Base-by-base conservation (phyloP, 2,888 invertebrate genomes). In the Hololepta plana region DNA sequence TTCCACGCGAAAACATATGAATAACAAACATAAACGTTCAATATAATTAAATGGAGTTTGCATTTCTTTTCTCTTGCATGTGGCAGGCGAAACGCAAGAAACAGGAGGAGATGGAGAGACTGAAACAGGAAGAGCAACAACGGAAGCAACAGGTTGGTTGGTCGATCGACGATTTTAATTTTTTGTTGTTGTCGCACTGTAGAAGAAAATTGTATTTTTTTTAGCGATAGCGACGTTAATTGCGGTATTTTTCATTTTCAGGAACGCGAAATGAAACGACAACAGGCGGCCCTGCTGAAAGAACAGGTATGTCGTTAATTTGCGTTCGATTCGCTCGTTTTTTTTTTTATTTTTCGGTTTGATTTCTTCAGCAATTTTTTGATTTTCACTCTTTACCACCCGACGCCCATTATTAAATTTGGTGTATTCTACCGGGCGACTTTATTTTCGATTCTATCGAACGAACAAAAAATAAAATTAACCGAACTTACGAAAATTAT, bases 181-280 rank as follows among this genome's bases (percentile, higher is more conserved):
- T 15, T 31, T 19, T 31, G 23, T 26, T 24, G 15, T 13, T 20
- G 27, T 21, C 8, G 12, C 22, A 26, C 19, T 36, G 30, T 8
- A 17, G 6, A 17, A 7, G 6, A 6, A 6, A 15, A 28, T 16
- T 13, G 15, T 20, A 12, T 26, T 15, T 30, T 23, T 21, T 30
- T 31, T 29, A 27, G 13, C 15, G 32, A 27, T 30, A 20, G 14
- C 33, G 28, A 7, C n/a, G 6, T n/a, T n/a, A n/a, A n/a, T n/a
- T n/a, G n/a, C n/a, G n/a, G n/a, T n/a, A n/a, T 26, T 7, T 12
- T 26, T 26, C 19, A 19, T 27, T 24, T 28, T 30, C 65, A 88
- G 88, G 88, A 90, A 54, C 70, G 84, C 51, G 88, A 90, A 59
- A 57, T 85, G 47, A 87, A 88, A 57, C 63, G 85, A 45, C 85